Evolutionary conservation across 2,888 invertebrate genomes (phyloP), one percentile per base, ranked within the genome.

Genomic region (Oligia fasciuncula): DNA sequence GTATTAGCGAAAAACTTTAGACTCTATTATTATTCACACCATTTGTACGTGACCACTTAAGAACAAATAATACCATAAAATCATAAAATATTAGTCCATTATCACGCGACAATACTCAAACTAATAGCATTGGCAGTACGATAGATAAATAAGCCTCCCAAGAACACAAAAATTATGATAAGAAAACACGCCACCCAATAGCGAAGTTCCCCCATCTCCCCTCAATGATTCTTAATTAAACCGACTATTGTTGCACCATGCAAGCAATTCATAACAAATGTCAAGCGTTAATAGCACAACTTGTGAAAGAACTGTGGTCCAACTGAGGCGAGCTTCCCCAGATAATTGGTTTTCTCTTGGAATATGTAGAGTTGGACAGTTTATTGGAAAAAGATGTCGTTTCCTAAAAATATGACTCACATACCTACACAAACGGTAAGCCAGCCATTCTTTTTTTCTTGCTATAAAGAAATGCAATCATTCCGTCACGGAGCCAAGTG

Each of bases 201-300:
- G 83, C 82, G 75, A 91, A 87, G 87, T 88, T 85, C 84, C 87
- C 89, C 80, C 54, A 69, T 84, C 85, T 88, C 90, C 90, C 90
- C 89, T 88, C 91, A 90, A 93, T 93, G 90, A 93, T 92, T 93
- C 94, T 95, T 94, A 95, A 95, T 95, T 94, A 94, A 94, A 92
- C 85, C 88, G 82, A 91, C 92, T 88, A 93, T 95, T 95, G 95
- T 96, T 95, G 95, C 94, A 95, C 93, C 93, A 94, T 92, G 91
- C 94, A 91, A 85, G 91, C 92, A 90, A 94, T 95, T 94, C 93
- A 94, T 95, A 95, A 94, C 94, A 93, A 94, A 91, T 93, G 94
- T 91, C 93, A 93, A 91, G 90, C 91, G 92, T 91, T 94, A 94
- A 94, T 93, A 92, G 92, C 90, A 87, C 80, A 93, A 94, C 91